Percentiles rank a stretch among this genome's conserved stretches.
Conservation (phyloP, 2,888 invertebrate species). For the Hoplodrina blanda region DNA sequence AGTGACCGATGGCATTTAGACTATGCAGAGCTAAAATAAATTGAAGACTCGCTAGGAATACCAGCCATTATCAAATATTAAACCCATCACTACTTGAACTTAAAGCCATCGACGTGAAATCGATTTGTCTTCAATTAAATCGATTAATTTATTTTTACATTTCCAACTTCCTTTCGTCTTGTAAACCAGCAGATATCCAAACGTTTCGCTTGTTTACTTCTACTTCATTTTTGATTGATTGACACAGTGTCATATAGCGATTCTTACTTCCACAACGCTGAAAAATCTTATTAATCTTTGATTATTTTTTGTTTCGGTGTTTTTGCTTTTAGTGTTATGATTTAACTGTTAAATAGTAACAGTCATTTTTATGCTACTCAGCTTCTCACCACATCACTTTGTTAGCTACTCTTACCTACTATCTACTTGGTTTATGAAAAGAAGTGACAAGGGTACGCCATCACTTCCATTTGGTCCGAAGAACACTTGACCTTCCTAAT, state of each 20-base stretch:
- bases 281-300: too few relatives aligned
- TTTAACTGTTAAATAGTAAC: constrained; percentile 2
- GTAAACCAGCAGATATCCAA: constrained; percentile 6
- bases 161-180: constrained; percentile 30
- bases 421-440: constrained; percentile 33
- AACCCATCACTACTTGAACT: constrained; percentile 32
- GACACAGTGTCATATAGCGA: neutral
- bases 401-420: constrained; percentile 11
- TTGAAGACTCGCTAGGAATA: neutral
- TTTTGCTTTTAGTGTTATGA: neutral
- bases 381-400: constrained; percentile 11
- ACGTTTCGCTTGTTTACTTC: constrained; percentile 7
- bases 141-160: constrained; percentile 36
- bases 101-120: constrained; percentile 17
- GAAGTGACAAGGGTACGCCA: constrained; percentile 43
- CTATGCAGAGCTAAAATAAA: constrained; percentile 15
- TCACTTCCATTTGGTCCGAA: constrained; percentile 40
- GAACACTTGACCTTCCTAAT: constrained; percentile 48
- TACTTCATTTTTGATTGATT: constrained; percentile 12
- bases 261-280: neutral
- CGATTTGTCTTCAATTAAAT: constrained; percentile 28
- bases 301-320: too few relatives aligned
- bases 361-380: neutral
- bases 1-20: constrained; percentile 1
- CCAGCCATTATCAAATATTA: constrained; percentile 19